Evolutionary conservation across 2,888 invertebrate species (phyloP), one percentile per base, ranked within the genome.

Genomic region (Dryocosmus kuriphilus): DNA sequence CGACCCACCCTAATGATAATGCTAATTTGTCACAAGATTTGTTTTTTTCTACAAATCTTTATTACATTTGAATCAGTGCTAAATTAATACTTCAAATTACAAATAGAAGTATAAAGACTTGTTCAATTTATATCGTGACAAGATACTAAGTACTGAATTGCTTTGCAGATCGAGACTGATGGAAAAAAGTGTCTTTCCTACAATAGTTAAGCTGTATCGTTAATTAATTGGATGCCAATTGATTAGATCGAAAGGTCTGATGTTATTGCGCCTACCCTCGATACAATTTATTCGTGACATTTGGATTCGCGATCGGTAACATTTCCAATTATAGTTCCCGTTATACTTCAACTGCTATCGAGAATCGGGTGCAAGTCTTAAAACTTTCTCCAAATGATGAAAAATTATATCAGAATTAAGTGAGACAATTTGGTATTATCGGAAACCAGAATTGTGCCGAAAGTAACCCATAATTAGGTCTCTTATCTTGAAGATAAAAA

Each of bases 171-270:
- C 35, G 30, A 65, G 24, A 38, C 24, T 65, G 27, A 5, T 65
- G 5, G 6, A 24, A 35, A 65, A 65, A 65, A 35, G n/a, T 38
- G 38, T 35, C 16, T 65, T 41, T 65, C 24, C 35, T 65, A 65
- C 65, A 65, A 65, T 65, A 65, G 65, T 65, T 65, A 65, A 65
- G 65, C 65, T 65, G 65, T 65, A 65, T 65, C 65, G 41, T 65
- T 65, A 65, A 65, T 65, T 65, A 65, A 65, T 65, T 65, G 65
- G 65, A 65, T 65, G 65, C 65, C 65, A 65, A 65, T 65, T 65
- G 65, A 65, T 65, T 41, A 65, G 24, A 65, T 65, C 65, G 41
- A 65, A 65, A 65, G 65, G 65, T 41, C 65, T 41, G 65, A 65
- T 65, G 38, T 65, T 65, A 41, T 63, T 63, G 35, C 65, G 22